A percentile compares a stretch with the other conserved stretches of the same genome.
These are phyloP conservation scores for Papilio protenor DNA, from an alignment of 2,888 invertebrate genomes.

Conservation along the genomic window DNA sequence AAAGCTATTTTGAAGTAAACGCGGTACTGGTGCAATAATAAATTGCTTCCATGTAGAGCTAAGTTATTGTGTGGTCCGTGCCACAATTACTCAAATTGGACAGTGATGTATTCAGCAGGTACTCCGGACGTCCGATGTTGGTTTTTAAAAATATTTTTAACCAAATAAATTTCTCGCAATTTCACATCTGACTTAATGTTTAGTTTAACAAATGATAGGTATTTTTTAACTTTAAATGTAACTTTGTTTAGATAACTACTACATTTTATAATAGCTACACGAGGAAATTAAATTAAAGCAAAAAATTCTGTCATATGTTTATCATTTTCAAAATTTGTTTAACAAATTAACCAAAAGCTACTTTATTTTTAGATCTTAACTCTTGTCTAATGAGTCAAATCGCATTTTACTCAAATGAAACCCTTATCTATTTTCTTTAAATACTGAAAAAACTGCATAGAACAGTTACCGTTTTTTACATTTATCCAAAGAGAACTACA, in stretches of 20 bases:
- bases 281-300: background rate
- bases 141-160: constrained; percentile 40
- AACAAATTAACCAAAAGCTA: background rate
- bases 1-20: constrained; percentile 20
- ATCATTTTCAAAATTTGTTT: background rate
- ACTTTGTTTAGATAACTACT: constrained; percentile 18
- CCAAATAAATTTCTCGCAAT: constrained; percentile 29
- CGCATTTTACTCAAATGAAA: background rate
- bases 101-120: constrained; percentile 43
- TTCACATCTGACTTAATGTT: constrained; percentile 25
- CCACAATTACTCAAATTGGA: constrained; percentile 42
- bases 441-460: background rate
- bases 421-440: background rate
- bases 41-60: constrained; percentile 35
- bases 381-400: no score
- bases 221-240: constrained; percentile 20
- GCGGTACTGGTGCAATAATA: constrained; percentile 24
- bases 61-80: constrained; percentile 37
- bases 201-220: constrained; percentile 34
- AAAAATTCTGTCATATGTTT: background rate
- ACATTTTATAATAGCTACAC: background rate
- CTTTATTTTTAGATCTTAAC: no score
- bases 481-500: constrained; percentile 3
- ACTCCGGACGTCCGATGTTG: constrained; percentile 33
- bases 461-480: background rate